Base-by-base conservation (phyloP, 2,797 vertebrate species). In the Melanotaenia parkinsoni region DNA sequence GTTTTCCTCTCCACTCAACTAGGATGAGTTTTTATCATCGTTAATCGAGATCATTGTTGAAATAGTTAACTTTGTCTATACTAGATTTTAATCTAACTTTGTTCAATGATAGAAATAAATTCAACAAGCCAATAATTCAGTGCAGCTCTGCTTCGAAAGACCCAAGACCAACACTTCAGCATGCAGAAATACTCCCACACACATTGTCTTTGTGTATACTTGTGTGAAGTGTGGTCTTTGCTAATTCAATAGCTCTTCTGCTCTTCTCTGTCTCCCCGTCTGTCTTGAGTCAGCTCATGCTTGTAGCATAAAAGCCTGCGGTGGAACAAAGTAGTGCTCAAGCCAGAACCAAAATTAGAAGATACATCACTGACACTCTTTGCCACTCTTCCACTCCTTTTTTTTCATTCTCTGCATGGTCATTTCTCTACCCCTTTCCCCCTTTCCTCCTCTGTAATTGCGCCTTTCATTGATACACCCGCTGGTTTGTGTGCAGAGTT, bases 401-500 rank as follows among this genome's bases (percentile, higher is more conserved):
- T 5, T 33, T 7, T 11, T 1, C 5, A 38, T 13, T 70, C 26
- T 64, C 57, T 74, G 37, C 45, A 24, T 28, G 67, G 63, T 64
- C 78, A 71, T 82, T 83, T 74, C 84, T 78, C 75, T 74, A 72
- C 77, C 77, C 86, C 81, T 28, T 72, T 63, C 74, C 64, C 70
- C 74, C 78, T n/a, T 66, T 47, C 59, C 74, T 77, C 63, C 82
- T 89, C 91, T 95, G 81, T 94, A 93, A 95, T 94, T 92, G 89
- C 70, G 81, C 74, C n/a, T 81, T 81, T 85, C 89, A 93, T 91
- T 92, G 91, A 93, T 88, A 90, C 93, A 83, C 93, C 91, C 92
- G 63, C 89, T 88, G 91, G 85, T 93, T 92, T 88, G 87, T 70
- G 85, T 76, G 79, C 77, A 69, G 74, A 79, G 82, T 58, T 88